Conservation (phyloP, 2,797 vertebrate species). For the Centropyge bicolor region DNA sequence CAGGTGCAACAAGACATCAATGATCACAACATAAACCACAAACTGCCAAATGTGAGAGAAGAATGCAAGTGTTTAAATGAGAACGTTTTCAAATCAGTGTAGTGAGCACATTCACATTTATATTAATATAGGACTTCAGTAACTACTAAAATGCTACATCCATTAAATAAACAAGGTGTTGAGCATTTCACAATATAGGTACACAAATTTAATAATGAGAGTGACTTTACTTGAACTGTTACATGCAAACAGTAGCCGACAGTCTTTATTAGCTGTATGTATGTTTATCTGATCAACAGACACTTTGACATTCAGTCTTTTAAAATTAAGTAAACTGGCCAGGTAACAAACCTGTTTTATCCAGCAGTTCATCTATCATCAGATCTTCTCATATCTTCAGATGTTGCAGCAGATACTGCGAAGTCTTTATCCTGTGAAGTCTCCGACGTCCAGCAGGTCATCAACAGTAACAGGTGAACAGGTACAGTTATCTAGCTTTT, state of each 20-base stretch:
- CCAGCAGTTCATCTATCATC: background rate
- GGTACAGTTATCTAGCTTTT: background rate
- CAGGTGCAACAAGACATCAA: constrained; percentile 68
- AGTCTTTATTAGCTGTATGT: background rate
- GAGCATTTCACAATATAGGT: background rate
- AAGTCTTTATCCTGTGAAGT: background rate
- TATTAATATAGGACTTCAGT: background rate
- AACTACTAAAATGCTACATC: background rate
- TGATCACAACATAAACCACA: constrained; percentile 76
- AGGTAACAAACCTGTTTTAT: background rate
- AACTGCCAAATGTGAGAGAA: constrained; percentile 70
- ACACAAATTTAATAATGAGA: too few species aligned
- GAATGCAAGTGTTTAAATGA: background rate
- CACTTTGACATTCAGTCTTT: background rate
- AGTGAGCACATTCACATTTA: too few species aligned
- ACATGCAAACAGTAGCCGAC: background rate
- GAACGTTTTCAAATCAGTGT: background rate
- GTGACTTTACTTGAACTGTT: too few species aligned
- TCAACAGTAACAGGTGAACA: background rate
- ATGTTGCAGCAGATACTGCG: background rate
- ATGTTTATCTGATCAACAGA: background rate
- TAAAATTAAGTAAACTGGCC: background rate
- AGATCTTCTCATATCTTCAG: background rate
- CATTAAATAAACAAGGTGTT: background rate
- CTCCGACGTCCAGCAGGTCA: background rate